Evolutionary conservation across 2,797 vertebrate species (phyloP).

Genomic region (Periparus ater): DNA sequence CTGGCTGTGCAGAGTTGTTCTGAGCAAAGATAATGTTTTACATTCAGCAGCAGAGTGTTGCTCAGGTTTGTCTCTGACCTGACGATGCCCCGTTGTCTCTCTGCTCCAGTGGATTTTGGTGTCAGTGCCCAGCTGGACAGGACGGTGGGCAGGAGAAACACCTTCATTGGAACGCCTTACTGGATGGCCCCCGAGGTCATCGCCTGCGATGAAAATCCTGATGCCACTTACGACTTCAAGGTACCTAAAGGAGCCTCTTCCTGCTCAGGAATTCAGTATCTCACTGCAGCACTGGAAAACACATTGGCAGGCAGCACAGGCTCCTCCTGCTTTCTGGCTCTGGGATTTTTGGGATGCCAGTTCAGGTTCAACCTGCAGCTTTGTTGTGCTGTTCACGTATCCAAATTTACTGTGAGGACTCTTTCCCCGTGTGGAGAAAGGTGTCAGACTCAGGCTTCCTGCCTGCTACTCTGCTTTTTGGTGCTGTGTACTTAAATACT

Average conservation of each 20-base stretch:
- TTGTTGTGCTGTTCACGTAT: not conserved
- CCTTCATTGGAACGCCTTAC: constrained; percentile 96
- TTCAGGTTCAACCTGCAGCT: not conserved
- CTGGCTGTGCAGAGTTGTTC: not conserved
- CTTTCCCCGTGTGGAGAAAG: not conserved
- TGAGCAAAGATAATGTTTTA: not conserved
- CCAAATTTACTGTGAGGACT: not conserved
- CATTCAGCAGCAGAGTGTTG: not conserved
- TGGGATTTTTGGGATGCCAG: not conserved
- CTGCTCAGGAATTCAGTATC: accelerated
- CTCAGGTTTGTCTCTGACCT: not conserved
- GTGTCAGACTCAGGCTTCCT: constrained; percentile 4
- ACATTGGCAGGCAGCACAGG: accelerated
- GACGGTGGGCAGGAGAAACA: constrained; percentile 94
- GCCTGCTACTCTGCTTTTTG: not conserved
- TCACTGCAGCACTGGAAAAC: not conserved
- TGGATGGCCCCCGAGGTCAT: constrained; percentile 99
- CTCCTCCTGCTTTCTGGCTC: not conserved
- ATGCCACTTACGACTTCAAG: constrained; percentile 98
- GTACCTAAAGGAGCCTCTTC: constrained; percentile 57
- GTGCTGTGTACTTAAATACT: not conserved
- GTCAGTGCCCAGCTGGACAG: constrained; percentile 96
- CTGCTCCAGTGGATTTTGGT: constrained; percentile 89
- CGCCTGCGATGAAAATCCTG: constrained; percentile 95
- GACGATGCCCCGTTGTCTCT: not conserved